Base-by-base conservation (phyloP, 1,140 invertebrate genomes). In the Cyclina sinensis region DNA sequence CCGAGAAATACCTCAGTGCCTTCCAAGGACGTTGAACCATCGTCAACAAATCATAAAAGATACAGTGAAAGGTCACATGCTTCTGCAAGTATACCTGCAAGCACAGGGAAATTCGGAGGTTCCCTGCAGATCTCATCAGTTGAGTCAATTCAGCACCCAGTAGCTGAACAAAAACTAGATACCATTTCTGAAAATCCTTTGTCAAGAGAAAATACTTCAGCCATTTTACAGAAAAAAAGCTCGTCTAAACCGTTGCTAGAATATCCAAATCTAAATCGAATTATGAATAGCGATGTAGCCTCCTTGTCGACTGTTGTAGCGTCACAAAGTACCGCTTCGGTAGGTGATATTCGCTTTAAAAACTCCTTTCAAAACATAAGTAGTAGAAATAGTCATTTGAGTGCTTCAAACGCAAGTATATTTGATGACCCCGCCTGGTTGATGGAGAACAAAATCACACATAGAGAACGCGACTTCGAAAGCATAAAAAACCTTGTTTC, bases 341-440 rank as follows among this genome's bases (percentile, higher is more conserved):
- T 80, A 78, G 85, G 85, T 78, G 85, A 87, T 80, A 80, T 87
- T n/a, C 14, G 74, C 30, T 87, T 87, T 0, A 21, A 70, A 21
- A 48, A 46, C 59, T 78, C 85, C 35, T 65, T 87, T 37, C 84
- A 78, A 32, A 76, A 46, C 35, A 57, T 65, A 21, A 87, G 85
- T 78, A 86, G 83, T 57, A 87, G 84, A 78, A 54, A 43, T 59
- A 87, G 85, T 87, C 54, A 87, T 54, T 65, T 87, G 39, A 87
- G 85, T 65, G 85, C 85, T 21, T 87, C 85, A 18, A 87, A 87
- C 46, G 85, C 85, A 12, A 87, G 74, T 27, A 87, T 87, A 43
- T 87, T 87, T 32, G 85, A 87, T 37, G 85, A 87, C 54, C 85
- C 85, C 0, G 27, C 5, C 0, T 87, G 85, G 85, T 35, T 87